phyloP scores from a whole-genome alignment of 2,113 vertebrate species.

The Cettia cetti region DNA sequence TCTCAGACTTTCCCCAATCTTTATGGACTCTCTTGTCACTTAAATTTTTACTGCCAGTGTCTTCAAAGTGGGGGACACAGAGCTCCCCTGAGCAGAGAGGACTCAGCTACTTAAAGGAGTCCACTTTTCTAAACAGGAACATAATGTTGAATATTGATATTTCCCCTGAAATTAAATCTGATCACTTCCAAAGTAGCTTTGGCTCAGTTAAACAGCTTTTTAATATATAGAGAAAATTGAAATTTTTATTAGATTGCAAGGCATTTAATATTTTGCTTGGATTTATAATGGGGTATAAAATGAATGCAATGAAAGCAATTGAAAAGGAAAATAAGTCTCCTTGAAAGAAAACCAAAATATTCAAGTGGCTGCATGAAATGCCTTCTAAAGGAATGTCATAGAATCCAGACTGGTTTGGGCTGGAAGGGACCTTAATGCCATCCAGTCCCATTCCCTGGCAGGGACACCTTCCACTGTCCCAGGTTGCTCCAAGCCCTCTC shows the following conservation, averaged over 20 bases:
- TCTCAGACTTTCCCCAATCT: neutral
- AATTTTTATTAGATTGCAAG: neutral
- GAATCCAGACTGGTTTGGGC: neutral
- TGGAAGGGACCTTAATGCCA: neutral
- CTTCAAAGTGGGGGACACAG: neutral
- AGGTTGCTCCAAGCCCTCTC: accelerated
- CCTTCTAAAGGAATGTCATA: neutral
- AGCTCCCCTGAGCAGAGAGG: neutral
- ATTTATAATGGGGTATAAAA: neutral
- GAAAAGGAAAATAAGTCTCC: neutral
- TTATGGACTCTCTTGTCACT: neutral
- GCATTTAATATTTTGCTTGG: neutral
- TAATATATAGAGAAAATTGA: neutral
- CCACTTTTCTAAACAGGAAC: neutral
- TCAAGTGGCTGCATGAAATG: neutral
- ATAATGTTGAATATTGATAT: neutral
- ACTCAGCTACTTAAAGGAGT: neutral
- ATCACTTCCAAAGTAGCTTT: neutral
- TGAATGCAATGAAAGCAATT: neutral
- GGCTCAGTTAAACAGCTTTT: neutral
- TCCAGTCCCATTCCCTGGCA: neutral
- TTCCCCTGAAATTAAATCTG: neutral
- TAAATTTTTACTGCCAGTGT: neutral
- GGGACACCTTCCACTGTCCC: accelerated
- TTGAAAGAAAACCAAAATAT: neutral